Conservation (phyloP, 2,888 invertebrate species). For the Parelbella ahira region DNA sequence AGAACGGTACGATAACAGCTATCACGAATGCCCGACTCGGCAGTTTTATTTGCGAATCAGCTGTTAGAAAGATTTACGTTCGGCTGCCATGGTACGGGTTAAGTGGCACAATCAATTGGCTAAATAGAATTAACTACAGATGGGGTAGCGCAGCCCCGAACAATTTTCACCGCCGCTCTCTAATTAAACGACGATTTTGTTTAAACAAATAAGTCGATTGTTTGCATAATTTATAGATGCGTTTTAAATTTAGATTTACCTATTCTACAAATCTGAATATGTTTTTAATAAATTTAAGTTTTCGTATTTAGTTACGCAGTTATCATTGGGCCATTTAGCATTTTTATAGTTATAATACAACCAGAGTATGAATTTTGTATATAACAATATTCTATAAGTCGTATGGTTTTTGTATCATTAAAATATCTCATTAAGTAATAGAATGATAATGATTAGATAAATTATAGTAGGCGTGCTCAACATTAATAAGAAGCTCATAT, state of each 20-base stretch:
- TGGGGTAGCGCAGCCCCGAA: slow-evolving; percentile 39
- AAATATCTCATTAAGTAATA: no score
- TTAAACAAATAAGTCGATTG: slow-evolving; percentile 3
- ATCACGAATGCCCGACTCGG: slow-evolving; percentile 52
- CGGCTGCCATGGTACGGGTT: slow-evolving; percentile 50
- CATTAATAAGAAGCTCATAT: no score
- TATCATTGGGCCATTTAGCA: no score
- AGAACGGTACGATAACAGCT: slow-evolving; percentile 54
- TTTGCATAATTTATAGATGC: background rate
- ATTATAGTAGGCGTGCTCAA: no score
- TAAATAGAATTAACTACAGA: slow-evolving; percentile 51
- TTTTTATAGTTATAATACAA: no score
- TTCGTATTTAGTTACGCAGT: no score
- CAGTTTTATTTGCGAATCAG: slow-evolving; percentile 60
- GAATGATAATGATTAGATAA: no score
- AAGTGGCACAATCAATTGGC: slow-evolving; percentile 59
- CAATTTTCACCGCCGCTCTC: slow-evolving; percentile 38
- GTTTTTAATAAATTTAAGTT: no score
- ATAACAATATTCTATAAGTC: no score
- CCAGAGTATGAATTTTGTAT: no score
- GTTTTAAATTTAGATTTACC: background rate
- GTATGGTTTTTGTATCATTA: no score
- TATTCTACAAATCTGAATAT: no score
- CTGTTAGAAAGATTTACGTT: slow-evolving; percentile 65
- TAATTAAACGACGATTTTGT: slow-evolving; percentile 32